Conservation (phyloP, 2,888 invertebrate genomes). For the Periphyllus acericola region DNA sequence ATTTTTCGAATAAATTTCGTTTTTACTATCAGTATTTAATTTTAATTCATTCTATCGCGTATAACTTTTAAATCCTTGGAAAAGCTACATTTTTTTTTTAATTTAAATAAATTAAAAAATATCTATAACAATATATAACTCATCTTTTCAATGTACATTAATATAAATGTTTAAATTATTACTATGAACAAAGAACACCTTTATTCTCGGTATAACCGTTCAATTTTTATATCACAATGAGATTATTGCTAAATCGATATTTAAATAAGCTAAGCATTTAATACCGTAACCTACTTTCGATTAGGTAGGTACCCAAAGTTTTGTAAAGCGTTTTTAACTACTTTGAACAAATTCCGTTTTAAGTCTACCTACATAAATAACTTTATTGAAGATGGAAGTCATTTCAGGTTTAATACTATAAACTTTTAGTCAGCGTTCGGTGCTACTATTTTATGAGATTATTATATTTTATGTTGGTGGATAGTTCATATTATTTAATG, state of each 20-base stretch:
- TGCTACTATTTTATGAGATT: background rate
- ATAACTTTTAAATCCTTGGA: background rate
- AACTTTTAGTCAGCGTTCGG: background rate
- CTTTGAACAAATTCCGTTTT: background rate
- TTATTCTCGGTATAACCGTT: background rate
- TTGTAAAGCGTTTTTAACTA: background rate
- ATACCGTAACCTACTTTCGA: background rate
- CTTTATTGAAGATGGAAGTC: background rate
- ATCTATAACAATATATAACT: background rate
- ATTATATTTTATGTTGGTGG: background rate
- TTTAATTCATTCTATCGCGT: background rate
- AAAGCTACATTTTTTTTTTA: background rate
- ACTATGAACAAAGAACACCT: background rate
- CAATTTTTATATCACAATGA: background rate
- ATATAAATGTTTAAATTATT: background rate
- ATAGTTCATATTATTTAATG: background rate
- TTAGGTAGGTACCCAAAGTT: background rate
- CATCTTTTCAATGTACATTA: background rate
- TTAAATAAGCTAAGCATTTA: background rate
- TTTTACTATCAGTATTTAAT: background rate
- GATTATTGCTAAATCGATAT: background rate
- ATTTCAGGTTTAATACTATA: background rate
- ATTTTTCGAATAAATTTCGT: background rate
- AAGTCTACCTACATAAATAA: background rate
- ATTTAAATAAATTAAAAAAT: conserved; percentile 34